Evolutionary conservation across 64 coral and sea anemone species (phyloP).

Genomic region (Porites australiensis): DNA sequence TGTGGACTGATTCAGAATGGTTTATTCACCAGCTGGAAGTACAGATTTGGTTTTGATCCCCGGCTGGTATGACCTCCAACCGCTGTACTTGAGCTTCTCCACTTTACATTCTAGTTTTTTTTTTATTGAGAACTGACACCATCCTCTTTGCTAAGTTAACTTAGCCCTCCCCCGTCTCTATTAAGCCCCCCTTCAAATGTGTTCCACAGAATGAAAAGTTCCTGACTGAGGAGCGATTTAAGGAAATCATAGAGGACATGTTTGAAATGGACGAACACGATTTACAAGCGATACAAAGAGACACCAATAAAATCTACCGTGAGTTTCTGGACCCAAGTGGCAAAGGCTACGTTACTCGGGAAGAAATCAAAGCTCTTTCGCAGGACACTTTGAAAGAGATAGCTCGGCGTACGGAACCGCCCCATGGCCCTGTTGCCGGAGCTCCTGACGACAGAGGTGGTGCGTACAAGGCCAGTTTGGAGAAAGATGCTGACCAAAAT

Average conservation of each 20-base stretch:
- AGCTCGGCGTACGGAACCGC: slow-evolving; percentile 19
- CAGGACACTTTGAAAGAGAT: slow-evolving; percentile 50
- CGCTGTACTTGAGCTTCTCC: no score
- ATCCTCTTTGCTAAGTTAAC: no score
- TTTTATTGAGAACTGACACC: no score
- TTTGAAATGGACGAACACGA: slow-evolving; percentile 50
- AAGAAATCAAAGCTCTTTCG: slow-evolving; percentile 57
- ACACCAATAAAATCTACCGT: slow-evolving; percentile 43
- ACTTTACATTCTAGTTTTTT: no score
- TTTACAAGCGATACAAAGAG: not conserved
- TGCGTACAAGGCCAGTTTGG: not conserved
- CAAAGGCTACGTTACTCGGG: slow-evolving; percentile 54
- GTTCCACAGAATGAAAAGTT: not conserved
- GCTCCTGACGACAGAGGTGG: slow-evolving; percentile 10
- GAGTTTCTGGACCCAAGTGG: slow-evolving; percentile 45
- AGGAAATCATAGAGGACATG: slow-evolving; percentile 23
- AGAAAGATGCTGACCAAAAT: not conserved
- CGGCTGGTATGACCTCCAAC: no score
- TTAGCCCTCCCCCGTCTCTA: no score
- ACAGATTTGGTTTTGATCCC: no score
- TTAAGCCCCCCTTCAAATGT: no score
- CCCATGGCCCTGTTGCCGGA: slow-evolving; percentile 62
- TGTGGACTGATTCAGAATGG: no score
- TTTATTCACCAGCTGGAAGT: no score
- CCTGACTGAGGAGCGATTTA: slow-evolving; percentile 32